phyloP scores from a whole-genome alignment of 2,113 vertebrate genomes.

The Elgaria multicarinata region DNA sequence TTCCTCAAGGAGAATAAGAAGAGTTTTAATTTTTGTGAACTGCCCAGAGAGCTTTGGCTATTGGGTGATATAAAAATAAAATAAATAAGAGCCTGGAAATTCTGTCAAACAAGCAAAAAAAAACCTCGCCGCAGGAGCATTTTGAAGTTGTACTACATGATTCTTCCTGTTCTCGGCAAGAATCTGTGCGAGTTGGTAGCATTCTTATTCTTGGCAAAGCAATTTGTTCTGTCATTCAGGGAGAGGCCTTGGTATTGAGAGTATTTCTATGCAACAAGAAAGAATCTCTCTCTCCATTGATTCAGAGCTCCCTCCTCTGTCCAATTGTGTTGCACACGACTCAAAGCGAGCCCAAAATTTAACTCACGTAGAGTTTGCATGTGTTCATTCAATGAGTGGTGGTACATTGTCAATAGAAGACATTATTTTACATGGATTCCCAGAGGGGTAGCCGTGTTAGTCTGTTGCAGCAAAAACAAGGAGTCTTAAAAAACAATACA shows the following conservation, averaged over 20 bases:
- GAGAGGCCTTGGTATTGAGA: background rate
- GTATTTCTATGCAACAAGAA: background rate
- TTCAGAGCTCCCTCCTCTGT: slow-evolving; percentile 69
- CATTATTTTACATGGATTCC: background rate
- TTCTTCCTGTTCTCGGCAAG: background rate
- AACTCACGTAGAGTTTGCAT: background rate
- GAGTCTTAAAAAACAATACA: too few relatives aligned
- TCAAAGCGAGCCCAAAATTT: background rate
- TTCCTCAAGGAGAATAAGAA: background rate
- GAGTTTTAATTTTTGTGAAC: too few relatives aligned
- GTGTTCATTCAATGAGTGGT: background rate
- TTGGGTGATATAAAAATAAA: too few relatives aligned
- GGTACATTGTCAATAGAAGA: background rate
- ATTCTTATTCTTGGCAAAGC: background rate
- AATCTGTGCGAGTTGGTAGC: background rate
- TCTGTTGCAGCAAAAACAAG: background rate
- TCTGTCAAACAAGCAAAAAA: background rate
- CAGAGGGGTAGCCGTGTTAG: too few relatives aligned
- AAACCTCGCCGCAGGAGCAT: background rate
- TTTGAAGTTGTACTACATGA: background rate
- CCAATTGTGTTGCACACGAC: slow-evolving; percentile 13
- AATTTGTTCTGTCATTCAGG: background rate
- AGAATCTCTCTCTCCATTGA: background rate
- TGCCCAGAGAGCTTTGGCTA: too few relatives aligned
- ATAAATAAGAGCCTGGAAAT: background rate